Conservation (phyloP, 2,888 invertebrate species). For the Plebejus argus region DNA sequence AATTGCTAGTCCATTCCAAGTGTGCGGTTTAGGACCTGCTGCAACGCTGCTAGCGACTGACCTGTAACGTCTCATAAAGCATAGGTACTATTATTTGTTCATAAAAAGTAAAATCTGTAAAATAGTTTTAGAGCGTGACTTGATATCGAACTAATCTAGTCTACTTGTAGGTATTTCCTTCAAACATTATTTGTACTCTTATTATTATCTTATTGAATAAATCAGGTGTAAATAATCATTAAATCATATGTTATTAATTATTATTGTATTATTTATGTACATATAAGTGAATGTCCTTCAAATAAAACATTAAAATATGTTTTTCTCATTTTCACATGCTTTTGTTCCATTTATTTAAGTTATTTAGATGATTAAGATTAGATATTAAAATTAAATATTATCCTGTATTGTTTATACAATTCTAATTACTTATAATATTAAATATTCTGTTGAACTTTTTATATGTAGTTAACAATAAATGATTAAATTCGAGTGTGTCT, state of each 20-base stretch:
- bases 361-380: neutral
- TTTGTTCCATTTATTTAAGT: neutral
- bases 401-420: conserved; percentile 4
- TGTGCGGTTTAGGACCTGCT: too few species aligned
- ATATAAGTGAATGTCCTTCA: neutral
- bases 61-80: neutral
- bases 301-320: neutral
- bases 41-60: neutral
- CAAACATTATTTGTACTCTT: neutral
- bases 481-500: neutral
- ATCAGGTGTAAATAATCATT: conserved; percentile 8
- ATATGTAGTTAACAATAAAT: conserved; percentile 1
- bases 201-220: neutral
- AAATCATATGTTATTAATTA: neutral
- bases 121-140: conserved; percentile 50
- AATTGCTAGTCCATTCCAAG: too few species aligned
- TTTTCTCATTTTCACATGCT: neutral
- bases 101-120: neutral
- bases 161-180: conserved; percentile 44
- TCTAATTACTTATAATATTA: conserved; percentile 9
- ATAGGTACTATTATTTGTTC: neutral
- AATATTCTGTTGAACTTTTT: conserved; percentile 16
- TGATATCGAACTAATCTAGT: conserved; percentile 77
- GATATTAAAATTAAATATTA: neutral
- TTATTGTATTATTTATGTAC: conserved; percentile 10